Base-by-base conservation (phyloP, 1,140 invertebrate species). In the Pteromalus puparum region DNA sequence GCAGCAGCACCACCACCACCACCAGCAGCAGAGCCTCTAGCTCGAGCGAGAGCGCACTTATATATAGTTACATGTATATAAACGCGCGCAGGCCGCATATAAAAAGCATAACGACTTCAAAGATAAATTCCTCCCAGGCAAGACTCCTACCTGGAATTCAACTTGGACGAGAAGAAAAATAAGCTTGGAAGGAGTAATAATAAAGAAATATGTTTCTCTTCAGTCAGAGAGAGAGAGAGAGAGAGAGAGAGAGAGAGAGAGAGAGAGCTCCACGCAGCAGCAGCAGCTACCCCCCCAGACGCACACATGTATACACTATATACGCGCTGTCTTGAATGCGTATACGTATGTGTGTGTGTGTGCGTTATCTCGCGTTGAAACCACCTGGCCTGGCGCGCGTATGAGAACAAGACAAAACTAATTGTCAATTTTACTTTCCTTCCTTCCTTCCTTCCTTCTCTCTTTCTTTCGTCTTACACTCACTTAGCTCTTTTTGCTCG, bases 201-300 rank as follows among this genome's bases (percentile, higher is more conserved):
- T 92, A 93, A 93, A 92, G 92, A 92, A 93, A 92, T 92, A 92
- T 92, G 92, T 92, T 92, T 92, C 92, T 92, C 90, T 90, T 91
- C 90, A 90, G 89, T 90, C 89, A 89, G 87, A 88, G 87, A 21
- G 82, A 7, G 73, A 48, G 34, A 4, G 65, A 42, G 30, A 21
- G 77, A 68, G 30, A 42, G 12, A 26, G 78, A 70, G 78, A 80
- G 34, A 6, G 38, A 74, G 38, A 26, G 78, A n/a, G 61, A 80
- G 34, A 9, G 38, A 75, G 38, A 53, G 80, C 53, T n/a, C 53
- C n/a, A 21, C 53, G 53, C 53, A 53, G 18, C 48, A 53, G 21
- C 53, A 61, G 53, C 53, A 18, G 18, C 53, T 61, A 61, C 21
- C 53, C 53, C 53, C 53, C 53, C 53, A 21, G 21, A 21, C 53